Percentiles rank a stretch among this genome's conserved stretches.
phyloP scores from a whole-genome alignment of 2,797 vertebrate species.

The Intellagama lesueurii region DNA sequence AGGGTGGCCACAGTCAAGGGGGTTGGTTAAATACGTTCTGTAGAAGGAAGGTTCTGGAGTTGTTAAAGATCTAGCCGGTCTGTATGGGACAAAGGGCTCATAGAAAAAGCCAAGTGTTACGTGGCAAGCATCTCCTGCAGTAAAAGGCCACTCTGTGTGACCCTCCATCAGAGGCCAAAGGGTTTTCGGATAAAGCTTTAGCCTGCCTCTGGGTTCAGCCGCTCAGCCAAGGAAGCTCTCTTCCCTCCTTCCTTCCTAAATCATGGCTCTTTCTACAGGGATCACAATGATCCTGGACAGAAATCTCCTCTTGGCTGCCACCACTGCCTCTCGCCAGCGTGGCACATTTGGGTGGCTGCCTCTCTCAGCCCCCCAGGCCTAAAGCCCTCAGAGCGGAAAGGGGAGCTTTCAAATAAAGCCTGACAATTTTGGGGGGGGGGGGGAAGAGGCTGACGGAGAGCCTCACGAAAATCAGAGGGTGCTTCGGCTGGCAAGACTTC shows the following conservation, averaged over 20 bases:
- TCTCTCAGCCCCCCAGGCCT: too few relatives aligned
- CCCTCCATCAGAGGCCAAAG: background rate
- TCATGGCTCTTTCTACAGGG: background rate
- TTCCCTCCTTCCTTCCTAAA: background rate
- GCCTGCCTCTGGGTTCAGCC: too few relatives aligned
- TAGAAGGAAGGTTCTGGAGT: background rate
- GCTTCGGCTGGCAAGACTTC: too few relatives aligned
- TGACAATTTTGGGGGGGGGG: too few relatives aligned
- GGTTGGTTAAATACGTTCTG: background rate
- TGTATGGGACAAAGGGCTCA: too few relatives aligned
- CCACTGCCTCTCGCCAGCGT: background rate
- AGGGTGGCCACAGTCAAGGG: too few relatives aligned
- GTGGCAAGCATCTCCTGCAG: too few relatives aligned
- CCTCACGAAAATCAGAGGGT: background rate
- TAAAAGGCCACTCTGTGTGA: background rate
- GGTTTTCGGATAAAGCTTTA: background rate
- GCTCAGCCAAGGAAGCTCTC: background rate
- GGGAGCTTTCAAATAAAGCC: background rate
- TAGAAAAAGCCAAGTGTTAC: too few relatives aligned
- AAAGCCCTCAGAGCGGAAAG: background rate
- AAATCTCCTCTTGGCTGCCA: background rate
- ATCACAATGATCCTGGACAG: background rate
- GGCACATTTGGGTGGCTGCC: background rate
- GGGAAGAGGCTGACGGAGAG: conserved; percentile 33
- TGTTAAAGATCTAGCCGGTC: background rate